Conservation (phyloP, 2,113 vertebrate species). For the Brachionichthys hirsutus region DNA sequence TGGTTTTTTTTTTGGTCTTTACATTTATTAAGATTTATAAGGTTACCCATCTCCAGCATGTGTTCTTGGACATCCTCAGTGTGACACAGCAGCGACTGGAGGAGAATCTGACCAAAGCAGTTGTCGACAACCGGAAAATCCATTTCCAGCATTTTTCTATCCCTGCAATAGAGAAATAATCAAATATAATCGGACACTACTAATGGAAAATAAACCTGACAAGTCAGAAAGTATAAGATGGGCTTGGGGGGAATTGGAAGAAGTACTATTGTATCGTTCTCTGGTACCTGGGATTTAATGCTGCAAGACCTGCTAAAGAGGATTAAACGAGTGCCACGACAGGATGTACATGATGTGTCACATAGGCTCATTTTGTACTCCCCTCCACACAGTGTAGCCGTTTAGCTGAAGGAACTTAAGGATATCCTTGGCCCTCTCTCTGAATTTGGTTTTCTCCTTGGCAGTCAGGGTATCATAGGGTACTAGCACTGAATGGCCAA, state of each 20-base stretch:
- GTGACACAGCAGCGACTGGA: conserved; percentile 86
- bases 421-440: conserved; percentile 90
- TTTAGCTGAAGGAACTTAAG: conserved; percentile 94
- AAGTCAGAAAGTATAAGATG: too few relatives aligned
- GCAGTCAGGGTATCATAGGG: conserved; percentile 87
- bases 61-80: conserved; percentile 89
- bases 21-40: not conserved
- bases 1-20: not conserved
- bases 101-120: conserved; percentile 88
- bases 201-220: too few relatives aligned
- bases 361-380: conserved; percentile 32
- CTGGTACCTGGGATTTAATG: too few relatives aligned
- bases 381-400: conserved; percentile 91
- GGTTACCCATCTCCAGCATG: conserved; percentile 88
- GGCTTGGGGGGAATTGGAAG: too few relatives aligned
- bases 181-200: not conserved
- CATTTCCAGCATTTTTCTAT: conserved; percentile 83
- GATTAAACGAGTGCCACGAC: not conserved
- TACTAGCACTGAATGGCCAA: conserved; percentile 84
- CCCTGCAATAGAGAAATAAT: conserved; percentile 71
- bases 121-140: conserved; percentile 87
- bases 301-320: too few relatives aligned
- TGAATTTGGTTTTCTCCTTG: conserved; percentile 90
- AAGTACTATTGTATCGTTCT: too few relatives aligned
- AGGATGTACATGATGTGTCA: not conserved